Evolutionary conservation across 2,888 invertebrate genomes (phyloP).

Genomic region (Phymatocera aterrima): DNA sequence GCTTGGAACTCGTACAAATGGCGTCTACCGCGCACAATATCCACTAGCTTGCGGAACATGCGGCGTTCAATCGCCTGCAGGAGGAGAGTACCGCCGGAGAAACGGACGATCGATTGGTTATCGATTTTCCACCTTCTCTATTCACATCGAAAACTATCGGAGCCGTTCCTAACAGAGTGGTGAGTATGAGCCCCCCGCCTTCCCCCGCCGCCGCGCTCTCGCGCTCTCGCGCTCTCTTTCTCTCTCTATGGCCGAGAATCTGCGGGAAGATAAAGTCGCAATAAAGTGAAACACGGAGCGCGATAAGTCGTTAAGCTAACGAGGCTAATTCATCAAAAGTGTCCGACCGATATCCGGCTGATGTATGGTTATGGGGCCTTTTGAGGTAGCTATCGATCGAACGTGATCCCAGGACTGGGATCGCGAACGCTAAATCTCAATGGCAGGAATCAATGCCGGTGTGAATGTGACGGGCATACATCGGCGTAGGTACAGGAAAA

Average conservation of each 20-base stretch:
- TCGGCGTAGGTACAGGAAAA: not conserved
- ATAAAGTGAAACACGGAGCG: constrained; percentile 56
- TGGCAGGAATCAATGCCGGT: constrained; percentile 20
- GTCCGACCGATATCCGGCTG: constrained; percentile 61
- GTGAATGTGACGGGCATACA: not conserved
- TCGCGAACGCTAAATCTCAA: constrained; percentile 50
- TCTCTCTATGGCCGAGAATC: not conserved
- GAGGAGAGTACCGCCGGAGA: constrained; percentile 35
- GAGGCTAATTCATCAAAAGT: constrained; percentile 67
- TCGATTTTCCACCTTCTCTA: too few relatives aligned
- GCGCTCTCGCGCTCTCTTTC: too few relatives aligned
- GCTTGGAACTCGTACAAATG: constrained; percentile 56
- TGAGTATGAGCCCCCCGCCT: not conserved
- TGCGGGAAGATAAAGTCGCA: constrained; percentile 55
- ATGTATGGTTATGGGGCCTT: constrained; percentile 54
- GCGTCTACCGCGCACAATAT: not conserved
- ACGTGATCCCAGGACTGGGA: constrained; percentile 17
- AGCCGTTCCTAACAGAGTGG: not conserved
- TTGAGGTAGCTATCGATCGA: constrained; percentile 47
- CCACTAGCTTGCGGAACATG: not conserved
- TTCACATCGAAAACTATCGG: not conserved
- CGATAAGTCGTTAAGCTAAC: constrained; percentile 64
- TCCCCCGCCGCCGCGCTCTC: too few relatives aligned
- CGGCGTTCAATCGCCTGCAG: not conserved
- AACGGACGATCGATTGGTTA: not conserved